Percentiles rank a stretch among this genome's conserved stretches.
These are phyloP conservation scores for Elysia chlorotica DNA, from an alignment of 1,140 invertebrate genomes.

Conservation along the genomic window DNA sequence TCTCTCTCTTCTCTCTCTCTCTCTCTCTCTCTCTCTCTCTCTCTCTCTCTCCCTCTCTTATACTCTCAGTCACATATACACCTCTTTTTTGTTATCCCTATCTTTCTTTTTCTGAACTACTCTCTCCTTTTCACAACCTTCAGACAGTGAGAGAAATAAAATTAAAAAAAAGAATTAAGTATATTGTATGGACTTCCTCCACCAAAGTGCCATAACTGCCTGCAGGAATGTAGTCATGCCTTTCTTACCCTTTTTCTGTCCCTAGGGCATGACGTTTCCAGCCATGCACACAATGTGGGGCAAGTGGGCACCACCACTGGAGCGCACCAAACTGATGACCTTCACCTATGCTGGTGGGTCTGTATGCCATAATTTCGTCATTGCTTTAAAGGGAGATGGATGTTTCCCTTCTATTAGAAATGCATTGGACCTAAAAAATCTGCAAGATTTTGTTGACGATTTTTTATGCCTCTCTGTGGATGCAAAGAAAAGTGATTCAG, in stretches of 20 bases:
- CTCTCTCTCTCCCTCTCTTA: not conserved
- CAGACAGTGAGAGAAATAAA: not conserved
- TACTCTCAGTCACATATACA: not conserved
- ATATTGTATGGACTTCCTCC: not conserved
- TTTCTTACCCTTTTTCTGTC: not conserved
- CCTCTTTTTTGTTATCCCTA: not conserved
- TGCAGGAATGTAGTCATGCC: not conserved
- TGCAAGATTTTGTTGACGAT: not conserved
- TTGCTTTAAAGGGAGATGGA: not conserved
- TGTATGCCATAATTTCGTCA: not conserved
- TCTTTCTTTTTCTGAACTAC: not conserved
- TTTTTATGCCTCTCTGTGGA: not conserved
- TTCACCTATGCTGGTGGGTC: slow-evolving; percentile 57
- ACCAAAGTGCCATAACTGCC: not conserved
- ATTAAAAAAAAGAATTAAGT: too few relatives aligned
- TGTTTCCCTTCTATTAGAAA: too few relatives aligned
- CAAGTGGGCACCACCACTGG: slow-evolving; percentile 59
- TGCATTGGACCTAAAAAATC: too few relatives aligned
- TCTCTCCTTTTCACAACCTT: not conserved
- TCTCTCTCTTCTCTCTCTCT: slow-evolving; percentile 5
- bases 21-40: not conserved
- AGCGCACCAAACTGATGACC: slow-evolving; percentile 55
- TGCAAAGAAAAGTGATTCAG: too few relatives aligned
- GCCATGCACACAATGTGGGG: slow-evolving; percentile 79
- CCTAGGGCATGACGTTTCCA: slow-evolving; percentile 85